Conservation (phyloP, 2,113 vertebrate genomes). For the Grammatotria lemairii region DNA sequence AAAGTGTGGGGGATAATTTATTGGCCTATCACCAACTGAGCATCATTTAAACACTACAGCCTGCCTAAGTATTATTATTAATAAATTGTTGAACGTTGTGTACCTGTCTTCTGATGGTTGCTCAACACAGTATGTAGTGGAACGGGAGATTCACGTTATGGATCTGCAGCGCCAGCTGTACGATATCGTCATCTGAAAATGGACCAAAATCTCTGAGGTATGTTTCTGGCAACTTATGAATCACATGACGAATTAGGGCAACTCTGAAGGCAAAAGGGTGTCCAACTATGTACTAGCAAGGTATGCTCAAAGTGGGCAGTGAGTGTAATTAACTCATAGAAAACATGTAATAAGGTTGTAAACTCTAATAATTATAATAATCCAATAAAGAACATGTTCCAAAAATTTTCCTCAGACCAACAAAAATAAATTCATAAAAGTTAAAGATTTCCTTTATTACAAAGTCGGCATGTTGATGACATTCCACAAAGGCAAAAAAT, state of each 20-base stretch:
- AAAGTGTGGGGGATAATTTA: background rate
- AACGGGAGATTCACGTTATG: background rate
- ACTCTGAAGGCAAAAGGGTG: background rate
- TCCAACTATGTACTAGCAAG: background rate
- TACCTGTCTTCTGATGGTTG: background rate
- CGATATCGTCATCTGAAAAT: background rate
- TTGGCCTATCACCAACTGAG: background rate
- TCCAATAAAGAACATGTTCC: background rate
- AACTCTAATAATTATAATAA: background rate
- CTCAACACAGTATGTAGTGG: background rate
- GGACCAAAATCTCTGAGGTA: background rate
- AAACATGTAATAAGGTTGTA: background rate
- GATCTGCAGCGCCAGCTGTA: background rate
- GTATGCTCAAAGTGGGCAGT: background rate
- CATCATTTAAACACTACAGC: background rate
- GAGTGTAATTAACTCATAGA: background rate
- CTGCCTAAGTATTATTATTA: background rate
- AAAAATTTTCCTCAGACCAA: background rate
- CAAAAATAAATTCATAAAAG: background rate
- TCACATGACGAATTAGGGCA: background rate
- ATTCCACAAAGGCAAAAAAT: constrained; percentile 43
- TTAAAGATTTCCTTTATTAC: constrained; percentile 67
- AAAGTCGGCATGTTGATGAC: constrained; percentile 68
- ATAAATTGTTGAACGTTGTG: background rate
- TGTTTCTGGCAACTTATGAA: background rate